Evolutionary conservation across 1,140 invertebrate species (phyloP).

Genomic region (Microplitis demolitor): DNA sequence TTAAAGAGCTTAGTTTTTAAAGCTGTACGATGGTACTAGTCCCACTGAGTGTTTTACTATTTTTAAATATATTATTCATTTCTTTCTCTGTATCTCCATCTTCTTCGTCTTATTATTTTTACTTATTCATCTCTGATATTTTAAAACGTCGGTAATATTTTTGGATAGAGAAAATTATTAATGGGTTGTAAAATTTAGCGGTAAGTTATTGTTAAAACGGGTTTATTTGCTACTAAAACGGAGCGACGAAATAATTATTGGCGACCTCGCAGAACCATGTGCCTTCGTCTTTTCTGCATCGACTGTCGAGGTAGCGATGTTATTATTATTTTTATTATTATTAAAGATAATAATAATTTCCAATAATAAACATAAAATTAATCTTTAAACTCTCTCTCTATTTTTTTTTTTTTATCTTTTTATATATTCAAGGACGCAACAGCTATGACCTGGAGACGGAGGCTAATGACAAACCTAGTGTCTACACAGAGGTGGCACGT

Average conservation of each 20-base stretch:
- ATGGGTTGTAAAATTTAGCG: not conserved
- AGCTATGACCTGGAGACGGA: slow-evolving; percentile 57
- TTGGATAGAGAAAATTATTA: not conserved
- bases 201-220: not conserved
- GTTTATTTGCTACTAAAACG: slow-evolving; percentile 16
- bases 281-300: slow-evolving; percentile 63
- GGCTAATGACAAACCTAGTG: slow-evolving; percentile 44
- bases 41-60: slow-evolving; percentile 16
- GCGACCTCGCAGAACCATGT: slow-evolving; percentile 47
- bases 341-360: slow-evolving; percentile 5
- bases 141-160: not conserved
- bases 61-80: slow-evolving; percentile 22
- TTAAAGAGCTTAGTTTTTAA: not conserved
- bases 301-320: slow-evolving; percentile 62
- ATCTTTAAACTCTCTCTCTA: slow-evolving; percentile 4
- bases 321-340: not conserved
- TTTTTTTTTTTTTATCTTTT: slow-evolving; percentile 21
- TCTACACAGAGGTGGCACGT: slow-evolving; percentile 39
- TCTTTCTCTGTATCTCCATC: not conserved
- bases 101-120: not conserved
- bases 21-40: slow-evolving; percentile 3
- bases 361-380: slow-evolving; percentile 4
- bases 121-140: not conserved
- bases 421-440: slow-evolving; percentile 51
- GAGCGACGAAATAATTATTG: slow-evolving; percentile 21